Evolutionary conservation across 1,140 invertebrate species (phyloP).

Genomic region (Drosophila biarmipes): DNA sequence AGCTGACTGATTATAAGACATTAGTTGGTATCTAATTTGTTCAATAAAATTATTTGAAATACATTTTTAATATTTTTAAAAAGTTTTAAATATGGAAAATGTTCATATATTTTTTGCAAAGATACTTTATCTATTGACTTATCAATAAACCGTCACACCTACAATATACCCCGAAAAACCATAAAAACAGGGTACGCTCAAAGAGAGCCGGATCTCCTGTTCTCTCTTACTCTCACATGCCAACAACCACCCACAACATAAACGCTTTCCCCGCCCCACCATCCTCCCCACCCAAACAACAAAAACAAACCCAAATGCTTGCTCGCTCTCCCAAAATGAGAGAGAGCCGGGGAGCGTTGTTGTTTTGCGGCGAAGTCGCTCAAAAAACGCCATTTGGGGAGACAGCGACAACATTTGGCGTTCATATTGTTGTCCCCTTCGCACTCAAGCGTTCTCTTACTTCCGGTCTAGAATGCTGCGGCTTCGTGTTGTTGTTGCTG

Average conservation of each 20-base stretch:
- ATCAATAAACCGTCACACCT: neutral
- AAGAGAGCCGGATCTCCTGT: neutral
- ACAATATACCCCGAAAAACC: neutral
- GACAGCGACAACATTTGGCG: constrained; percentile 38
- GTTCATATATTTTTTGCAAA: too few relatives aligned
- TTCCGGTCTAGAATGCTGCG: constrained; percentile 59
- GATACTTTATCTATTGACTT: neutral
- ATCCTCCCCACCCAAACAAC: constrained; percentile 15
- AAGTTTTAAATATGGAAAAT: too few relatives aligned
- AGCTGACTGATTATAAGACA: too few relatives aligned
- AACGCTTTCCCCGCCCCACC: constrained; percentile 23
- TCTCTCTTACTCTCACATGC: constrained; percentile 1
- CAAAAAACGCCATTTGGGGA: constrained; percentile 71
- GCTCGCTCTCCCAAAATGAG: constrained; percentile 15
- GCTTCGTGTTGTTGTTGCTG: constrained; percentile 11
- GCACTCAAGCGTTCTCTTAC: constrained; percentile 39
- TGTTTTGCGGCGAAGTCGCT: constrained; percentile 74
- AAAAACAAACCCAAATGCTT: constrained; percentile 53
- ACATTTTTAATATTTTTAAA: too few relatives aligned
- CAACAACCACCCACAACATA: constrained; percentile 47
- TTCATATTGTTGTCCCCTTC: constrained; percentile 39
- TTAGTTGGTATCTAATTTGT: too few relatives aligned
- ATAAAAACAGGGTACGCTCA: constrained; percentile 1
- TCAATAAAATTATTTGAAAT: too few relatives aligned
- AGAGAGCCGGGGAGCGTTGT: constrained; percentile 25